Conservation (phyloP, 2,888 invertebrate species). For the Quadroppia sp. region DNA sequence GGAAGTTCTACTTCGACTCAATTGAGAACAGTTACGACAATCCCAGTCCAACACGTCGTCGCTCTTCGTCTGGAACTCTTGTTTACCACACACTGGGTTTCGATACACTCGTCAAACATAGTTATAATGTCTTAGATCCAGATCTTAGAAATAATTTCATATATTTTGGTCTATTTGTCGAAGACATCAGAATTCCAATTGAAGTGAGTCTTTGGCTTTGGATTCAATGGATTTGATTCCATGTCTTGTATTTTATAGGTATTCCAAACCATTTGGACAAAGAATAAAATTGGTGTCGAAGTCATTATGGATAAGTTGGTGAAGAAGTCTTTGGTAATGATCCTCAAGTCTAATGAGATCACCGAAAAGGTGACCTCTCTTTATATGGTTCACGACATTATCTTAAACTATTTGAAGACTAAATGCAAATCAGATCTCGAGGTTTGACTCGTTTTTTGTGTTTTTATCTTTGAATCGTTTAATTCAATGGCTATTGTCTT, state of each 20-base stretch:
- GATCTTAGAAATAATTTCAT: conserved; percentile 57
- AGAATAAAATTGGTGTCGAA: conserved; percentile 58
- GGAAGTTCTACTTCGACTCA: neutral
- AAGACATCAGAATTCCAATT: conserved; percentile 65
- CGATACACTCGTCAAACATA: conserved; percentile 60
- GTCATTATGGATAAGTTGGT: conserved; percentile 63
- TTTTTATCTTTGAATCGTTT: neutral
- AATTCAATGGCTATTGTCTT: too few species aligned
- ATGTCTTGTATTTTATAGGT: conserved; percentile 52
- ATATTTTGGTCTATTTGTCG: conserved; percentile 64
- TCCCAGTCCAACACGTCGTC: neutral
- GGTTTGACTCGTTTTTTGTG: conserved; percentile 33
- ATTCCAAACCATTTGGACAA: conserved; percentile 58
- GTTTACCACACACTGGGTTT: conserved; percentile 51
- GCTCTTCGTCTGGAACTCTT: neutral
- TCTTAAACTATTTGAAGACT: conserved; percentile 62
- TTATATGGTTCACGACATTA: conserved; percentile 68
- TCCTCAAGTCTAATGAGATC: neutral
- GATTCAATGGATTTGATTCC: neutral
- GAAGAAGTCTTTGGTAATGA: conserved; percentile 62
- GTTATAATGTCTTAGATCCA: conserved; percentile 59
- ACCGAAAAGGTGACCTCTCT: too few species aligned
- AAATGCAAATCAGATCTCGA: conserved; percentile 34
- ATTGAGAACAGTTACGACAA: neutral
- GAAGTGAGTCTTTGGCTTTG: conserved; percentile 54